These are phyloP conservation scores for Synanthedon tipuliformis DNA, from an alignment of 2,888 invertebrate genomes.

Conservation along the genomic window DNA sequence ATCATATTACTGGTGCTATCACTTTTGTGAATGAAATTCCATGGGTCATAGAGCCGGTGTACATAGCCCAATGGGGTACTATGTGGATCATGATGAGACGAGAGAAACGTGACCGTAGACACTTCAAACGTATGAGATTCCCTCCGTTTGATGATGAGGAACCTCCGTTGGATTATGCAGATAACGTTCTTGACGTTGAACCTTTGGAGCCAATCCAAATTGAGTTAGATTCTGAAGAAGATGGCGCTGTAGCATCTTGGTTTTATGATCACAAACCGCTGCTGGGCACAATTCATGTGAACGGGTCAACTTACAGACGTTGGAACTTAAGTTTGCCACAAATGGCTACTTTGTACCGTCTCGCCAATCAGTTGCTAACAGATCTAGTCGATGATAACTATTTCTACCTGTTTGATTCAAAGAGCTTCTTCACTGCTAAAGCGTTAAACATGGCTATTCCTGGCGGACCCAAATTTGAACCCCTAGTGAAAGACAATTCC, in stretches of 20 bases:
- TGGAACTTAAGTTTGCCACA: constrained; percentile 97
- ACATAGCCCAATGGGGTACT: constrained; percentile 99
- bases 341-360: constrained; percentile 96
- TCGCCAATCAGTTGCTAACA: constrained; percentile 97
- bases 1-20: constrained; percentile 99
- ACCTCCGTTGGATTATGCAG: constrained; percentile 98
- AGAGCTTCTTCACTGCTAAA: constrained; percentile 99
- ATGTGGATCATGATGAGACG: constrained; percentile 99
- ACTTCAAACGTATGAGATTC: constrained; percentile 99
- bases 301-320: constrained; percentile 95
- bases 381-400: constrained; percentile 99
- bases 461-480: constrained; percentile 99
- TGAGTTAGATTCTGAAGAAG: constrained; percentile 96
- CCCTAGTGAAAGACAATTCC: constrained; percentile 97
- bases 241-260: constrained; percentile 91
- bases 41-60: constrained; percentile 99
- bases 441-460: constrained; percentile 99
- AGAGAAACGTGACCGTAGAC: constrained; percentile 97
- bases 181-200: constrained; percentile 98
- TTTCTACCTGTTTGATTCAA: constrained; percentile 98
- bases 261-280: constrained; percentile 99
- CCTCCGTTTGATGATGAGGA: constrained; percentile 99
- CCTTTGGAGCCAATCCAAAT: constrained; percentile 99
- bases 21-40: constrained; percentile 99
- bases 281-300: constrained; percentile 91